Evolutionary conservation across 2,797 vertebrate genomes (phyloP).

Genomic region (Malacoctenus gilli): DNA sequence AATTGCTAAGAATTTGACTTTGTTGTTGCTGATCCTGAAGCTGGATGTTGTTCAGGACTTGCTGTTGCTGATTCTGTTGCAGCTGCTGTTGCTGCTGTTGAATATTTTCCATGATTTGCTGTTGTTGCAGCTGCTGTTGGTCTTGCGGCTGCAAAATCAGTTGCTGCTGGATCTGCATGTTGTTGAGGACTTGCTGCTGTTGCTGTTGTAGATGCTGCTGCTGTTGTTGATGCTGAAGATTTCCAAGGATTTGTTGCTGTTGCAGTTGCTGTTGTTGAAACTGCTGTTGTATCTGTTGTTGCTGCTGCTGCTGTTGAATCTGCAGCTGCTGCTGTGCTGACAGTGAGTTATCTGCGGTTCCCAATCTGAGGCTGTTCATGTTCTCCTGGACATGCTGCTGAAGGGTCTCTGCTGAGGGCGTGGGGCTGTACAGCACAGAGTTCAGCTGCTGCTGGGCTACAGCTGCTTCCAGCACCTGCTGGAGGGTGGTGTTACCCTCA

Average conservation of each 20-base stretch:
- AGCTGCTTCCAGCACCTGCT: constrained; percentile 91
- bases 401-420: constrained; percentile 86
- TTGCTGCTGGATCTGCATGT: constrained; percentile 80
- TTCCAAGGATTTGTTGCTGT: constrained; percentile 73
- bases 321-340: constrained; percentile 77
- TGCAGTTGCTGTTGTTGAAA: constrained; percentile 62
- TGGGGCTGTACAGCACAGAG: constrained; percentile 91
- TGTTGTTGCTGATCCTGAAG: constrained; percentile 81
- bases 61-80: constrained; percentile 81
- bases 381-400: constrained; percentile 92
- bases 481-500: constrained; percentile 83
- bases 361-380: constrained; percentile 91
- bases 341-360: constrained; percentile 86
- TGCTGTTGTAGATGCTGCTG: constrained; percentile 66
- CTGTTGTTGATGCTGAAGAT: constrained; percentile 64
- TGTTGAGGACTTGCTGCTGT: constrained; percentile 63
- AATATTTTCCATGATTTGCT: constrained; percentile 72
- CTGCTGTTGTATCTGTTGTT: constrained; percentile 64
- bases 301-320: constrained; percentile 77
- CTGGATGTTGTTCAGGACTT: constrained; percentile 81
- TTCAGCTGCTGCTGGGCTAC: constrained; percentile 88
- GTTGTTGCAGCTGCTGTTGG: constrained; percentile 64
- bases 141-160: constrained; percentile 71
- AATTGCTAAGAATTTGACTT: constrained; percentile 77
- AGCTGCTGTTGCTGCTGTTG: constrained; percentile 79